Percentiles rank a stretch among this genome's conserved stretches.
Conservation (phyloP, 1,140 invertebrate species). For the Arctopsyche grandis region DNA sequence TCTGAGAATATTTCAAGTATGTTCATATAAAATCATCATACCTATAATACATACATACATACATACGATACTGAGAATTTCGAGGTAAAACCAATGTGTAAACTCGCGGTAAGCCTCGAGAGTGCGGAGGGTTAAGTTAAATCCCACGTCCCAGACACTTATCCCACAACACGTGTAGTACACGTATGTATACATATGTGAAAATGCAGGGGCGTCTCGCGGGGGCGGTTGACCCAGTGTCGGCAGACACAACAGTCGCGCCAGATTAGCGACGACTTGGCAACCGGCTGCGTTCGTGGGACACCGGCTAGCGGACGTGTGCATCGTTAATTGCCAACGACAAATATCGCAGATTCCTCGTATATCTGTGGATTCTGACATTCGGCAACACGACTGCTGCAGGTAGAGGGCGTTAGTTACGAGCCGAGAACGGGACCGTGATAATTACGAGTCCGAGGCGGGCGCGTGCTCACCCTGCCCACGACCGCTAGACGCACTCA, state of each 20-base stretch:
- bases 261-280: conserved; percentile 37
- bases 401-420: too few species aligned
- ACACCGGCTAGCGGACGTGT: neutral
- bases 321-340: conserved; percentile 4
- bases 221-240: conserved; percentile 42
- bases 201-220: conserved; percentile 25
- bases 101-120: too few species aligned
- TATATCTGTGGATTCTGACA: neutral
- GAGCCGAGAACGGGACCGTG: neutral
- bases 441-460: conserved; percentile 5
- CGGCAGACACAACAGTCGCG: conserved; percentile 41
- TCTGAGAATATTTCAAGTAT: too few species aligned
- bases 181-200: neutral
- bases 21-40: too few species aligned
- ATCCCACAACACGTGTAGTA: neutral
- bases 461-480: conserved; percentile 4
- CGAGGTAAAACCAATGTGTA: too few species aligned
- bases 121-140: too few species aligned
- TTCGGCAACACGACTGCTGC: neutral
- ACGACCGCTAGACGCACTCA: conserved; percentile 28
- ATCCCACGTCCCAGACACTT: too few species aligned
- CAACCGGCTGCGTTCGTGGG: conserved; percentile 6
- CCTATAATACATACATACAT: too few species aligned
- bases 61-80: too few species aligned
- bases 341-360: neutral